A percentile compares a stretch with the other conserved stretches of the same genome.
These are phyloP conservation scores for Coelopa frigida DNA, from an alignment of 1,140 invertebrate species.

Conservation along the genomic window DNA sequence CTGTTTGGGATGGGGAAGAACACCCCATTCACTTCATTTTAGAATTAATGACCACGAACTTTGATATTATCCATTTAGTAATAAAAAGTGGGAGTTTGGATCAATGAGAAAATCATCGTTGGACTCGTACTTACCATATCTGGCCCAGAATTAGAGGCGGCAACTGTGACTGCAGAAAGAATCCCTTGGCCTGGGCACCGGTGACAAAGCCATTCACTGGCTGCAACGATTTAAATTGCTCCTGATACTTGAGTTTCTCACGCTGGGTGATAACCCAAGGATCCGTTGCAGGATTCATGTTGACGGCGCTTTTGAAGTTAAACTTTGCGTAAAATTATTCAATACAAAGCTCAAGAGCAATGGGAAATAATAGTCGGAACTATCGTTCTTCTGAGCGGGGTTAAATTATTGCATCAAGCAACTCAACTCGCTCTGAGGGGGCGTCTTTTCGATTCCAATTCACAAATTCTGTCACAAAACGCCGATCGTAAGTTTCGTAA, in stretches of 20 bases:
- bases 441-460: no score
- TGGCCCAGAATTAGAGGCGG: slow-evolving; percentile 81
- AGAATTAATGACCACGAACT: no score
- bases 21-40: no score
- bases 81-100: background rate
- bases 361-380: no score
- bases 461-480: no score
- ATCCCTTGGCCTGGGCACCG: slow-evolving; percentile 90
- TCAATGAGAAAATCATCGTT: background rate
- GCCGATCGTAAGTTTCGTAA: no score
- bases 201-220: slow-evolving; percentile 83
- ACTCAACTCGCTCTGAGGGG: no score
- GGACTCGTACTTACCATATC: slow-evolving; percentile 70
- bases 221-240: slow-evolving; percentile 83
- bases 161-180: slow-evolving; percentile 87
- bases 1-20: no score
- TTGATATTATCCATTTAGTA: background rate
- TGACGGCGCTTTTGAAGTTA: no score
- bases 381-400: no score
- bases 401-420: no score
- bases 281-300: slow-evolving; percentile 57
- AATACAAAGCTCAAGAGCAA: no score
- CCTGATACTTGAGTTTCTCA: slow-evolving; percentile 81
- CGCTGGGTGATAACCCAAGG: slow-evolving; percentile 81
- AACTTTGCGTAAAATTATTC: slow-evolving; percentile 12